Conservation (phyloP, 2,888 invertebrate species). For the Apodemia duryi region DNA sequence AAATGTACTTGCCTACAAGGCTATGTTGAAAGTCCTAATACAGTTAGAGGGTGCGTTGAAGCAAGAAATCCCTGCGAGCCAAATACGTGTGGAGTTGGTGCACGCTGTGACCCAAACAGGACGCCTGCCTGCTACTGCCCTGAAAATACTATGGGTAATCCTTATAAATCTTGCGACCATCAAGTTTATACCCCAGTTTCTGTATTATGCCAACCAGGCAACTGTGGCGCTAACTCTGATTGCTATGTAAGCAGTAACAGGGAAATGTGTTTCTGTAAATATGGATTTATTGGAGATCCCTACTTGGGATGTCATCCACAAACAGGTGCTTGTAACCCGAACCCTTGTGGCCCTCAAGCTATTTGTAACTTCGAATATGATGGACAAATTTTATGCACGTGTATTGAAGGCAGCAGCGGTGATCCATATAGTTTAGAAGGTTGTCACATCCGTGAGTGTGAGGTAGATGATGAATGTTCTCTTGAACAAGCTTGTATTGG, state of each 20-base stretch:
- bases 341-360: conserved; percentile 89
- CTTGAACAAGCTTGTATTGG: conserved; percentile 87
- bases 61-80: conserved; percentile 90
- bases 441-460: conserved; percentile 89
- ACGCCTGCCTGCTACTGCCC: conserved; percentile 92
- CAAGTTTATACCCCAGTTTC: conserved; percentile 75
- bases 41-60: conserved; percentile 90
- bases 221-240: conserved; percentile 90
- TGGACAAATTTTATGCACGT: conserved; percentile 85
- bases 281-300: conserved; percentile 88
- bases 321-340: conserved; percentile 86
- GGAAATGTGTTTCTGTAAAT: conserved; percentile 90
- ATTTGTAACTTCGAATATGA: conserved; percentile 83
- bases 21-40: conserved; percentile 92
- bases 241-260: conserved; percentile 90
- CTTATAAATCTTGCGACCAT: conserved; percentile 85
- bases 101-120: conserved; percentile 88
- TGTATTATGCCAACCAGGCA: conserved; percentile 88
- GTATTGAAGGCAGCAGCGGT: conserved; percentile 86
- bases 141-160: conserved; percentile 89
- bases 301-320: conserved; percentile 86
- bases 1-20: conserved; percentile 93
- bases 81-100: conserved; percentile 88
- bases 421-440: conserved; percentile 86
- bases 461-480: conserved; percentile 88